Percentiles rank a stretch among this genome's conserved stretches.
phyloP scores from a whole-genome alignment of 2,113 vertebrate genomes.

The Bos indicus region DNA sequence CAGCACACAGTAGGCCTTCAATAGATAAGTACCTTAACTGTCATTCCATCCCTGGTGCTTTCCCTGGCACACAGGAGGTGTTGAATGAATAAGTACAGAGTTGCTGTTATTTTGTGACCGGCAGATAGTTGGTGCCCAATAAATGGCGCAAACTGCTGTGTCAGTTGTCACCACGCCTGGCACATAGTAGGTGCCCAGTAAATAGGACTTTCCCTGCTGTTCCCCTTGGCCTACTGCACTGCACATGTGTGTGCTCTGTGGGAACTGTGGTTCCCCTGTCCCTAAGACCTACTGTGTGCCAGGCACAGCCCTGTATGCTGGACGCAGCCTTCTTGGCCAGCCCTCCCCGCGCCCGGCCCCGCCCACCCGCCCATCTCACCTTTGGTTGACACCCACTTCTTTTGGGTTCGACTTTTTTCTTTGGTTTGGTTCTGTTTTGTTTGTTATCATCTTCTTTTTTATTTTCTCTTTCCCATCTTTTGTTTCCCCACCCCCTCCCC shows the following conservation, averaged over 20 bases:
- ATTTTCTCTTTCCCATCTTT: slow-evolving; percentile 95
- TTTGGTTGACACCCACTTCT: slow-evolving; percentile 52
- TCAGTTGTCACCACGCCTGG: neutral
- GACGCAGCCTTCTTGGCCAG: slow-evolving; percentile 69
- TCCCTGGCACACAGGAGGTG: neutral
- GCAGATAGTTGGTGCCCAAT: neutral
- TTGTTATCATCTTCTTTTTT: slow-evolving; percentile 91
- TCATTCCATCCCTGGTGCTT: neutral
- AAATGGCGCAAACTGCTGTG: neutral
- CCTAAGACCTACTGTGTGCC: neutral
- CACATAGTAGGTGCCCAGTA: neutral
- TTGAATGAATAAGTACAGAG: no score
- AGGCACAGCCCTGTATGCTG: accelerated
- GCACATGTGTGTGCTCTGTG: neutral
- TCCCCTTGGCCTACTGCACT: neutral
- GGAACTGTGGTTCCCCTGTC: neutral
- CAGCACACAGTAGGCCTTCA: neutral
- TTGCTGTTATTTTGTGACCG: neutral
- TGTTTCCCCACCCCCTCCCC: slow-evolving; percentile 82
- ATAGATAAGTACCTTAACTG: neutral
- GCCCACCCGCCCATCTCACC: slow-evolving; percentile 26
- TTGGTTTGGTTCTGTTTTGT: slow-evolving; percentile 87
- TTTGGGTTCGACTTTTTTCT: slow-evolving; percentile 66
- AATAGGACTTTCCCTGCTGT: neutral
- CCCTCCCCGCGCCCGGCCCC: slow-evolving; percentile 15